A percentile compares a stretch with the other conserved stretches of the same genome.
Evolutionary conservation across 2,113 vertebrate genomes (phyloP).

Genomic region (Austrofundulus limnaeus): DNA sequence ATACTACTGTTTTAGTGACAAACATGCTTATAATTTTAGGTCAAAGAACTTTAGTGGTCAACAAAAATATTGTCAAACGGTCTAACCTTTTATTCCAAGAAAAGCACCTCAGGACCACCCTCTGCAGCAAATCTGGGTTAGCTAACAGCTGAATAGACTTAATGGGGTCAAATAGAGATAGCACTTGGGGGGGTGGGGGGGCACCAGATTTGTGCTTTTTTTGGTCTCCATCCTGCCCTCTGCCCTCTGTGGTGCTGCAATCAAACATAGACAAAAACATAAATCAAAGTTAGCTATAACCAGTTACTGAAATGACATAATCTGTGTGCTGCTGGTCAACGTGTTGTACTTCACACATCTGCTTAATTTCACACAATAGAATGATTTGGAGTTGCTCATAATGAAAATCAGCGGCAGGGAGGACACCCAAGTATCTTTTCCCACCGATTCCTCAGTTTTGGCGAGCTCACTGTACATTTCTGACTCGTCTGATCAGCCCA

Average conservation of each 20-base stretch:
- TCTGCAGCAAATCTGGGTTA: slow-evolving; percentile 10
- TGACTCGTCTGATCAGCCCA: not conserved
- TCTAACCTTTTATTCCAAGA: slow-evolving; percentile 33
- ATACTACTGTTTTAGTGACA: not conserved
- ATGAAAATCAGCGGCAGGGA: slow-evolving; percentile 25
- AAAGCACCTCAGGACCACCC: slow-evolving; percentile 18
- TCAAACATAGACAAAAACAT: slow-evolving; percentile 15
- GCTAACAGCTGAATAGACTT: slow-evolving; percentile 43
- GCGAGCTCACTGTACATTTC: slow-evolving; percentile 4
- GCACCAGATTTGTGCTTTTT: slow-evolving; percentile 27
- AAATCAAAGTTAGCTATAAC: not conserved
- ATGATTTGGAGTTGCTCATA: slow-evolving; percentile 36
- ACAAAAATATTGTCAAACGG: slow-evolving; percentile 9
- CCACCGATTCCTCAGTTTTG: slow-evolving; percentile 1
- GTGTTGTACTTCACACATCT: slow-evolving; percentile 36
- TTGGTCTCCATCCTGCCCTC: slow-evolving; percentile 1
- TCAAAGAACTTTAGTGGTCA: slow-evolving; percentile 5
- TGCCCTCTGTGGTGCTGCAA: slow-evolving; percentile 3
- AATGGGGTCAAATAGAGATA: slow-evolving; percentile 59
- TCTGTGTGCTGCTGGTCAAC: not conserved
- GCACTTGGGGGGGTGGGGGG: slow-evolving; percentile 10
- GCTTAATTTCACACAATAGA: slow-evolving; percentile 34
- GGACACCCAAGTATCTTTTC: slow-evolving; percentile 2
- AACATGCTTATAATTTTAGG: not conserved
- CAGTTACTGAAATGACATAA: slow-evolving; percentile 1